Base-by-base conservation (phyloP, 2,888 invertebrate genomes). In the Serripes groenlandicus region DNA sequence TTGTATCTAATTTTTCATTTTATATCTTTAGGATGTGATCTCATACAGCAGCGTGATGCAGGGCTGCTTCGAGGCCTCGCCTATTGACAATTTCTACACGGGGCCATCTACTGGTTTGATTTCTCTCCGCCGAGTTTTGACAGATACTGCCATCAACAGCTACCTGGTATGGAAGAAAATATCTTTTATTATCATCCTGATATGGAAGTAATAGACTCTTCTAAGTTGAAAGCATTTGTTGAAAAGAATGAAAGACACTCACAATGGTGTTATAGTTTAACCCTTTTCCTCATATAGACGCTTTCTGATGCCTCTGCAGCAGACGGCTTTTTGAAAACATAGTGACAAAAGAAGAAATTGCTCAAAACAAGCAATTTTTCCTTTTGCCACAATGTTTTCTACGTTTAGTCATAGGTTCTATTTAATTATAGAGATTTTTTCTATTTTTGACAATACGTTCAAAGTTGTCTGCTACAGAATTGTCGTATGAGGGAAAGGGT, bases 81-180 rank as follows among this genome's bases (percentile, higher is more conserved):
- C 89, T 3, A 85, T 85, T 21, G 88, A 89, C 56, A 86, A 78
- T 69, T 93, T 93, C 88, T 92, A 91, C 76, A 80, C 93, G 9
- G 91, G 91, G 32, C 92, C 92, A 70, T 81, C 85, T 9, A 89
- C 90, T 18, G 93, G 93, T 5, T 82, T 90, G 15, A 91, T 92
- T 58, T 89, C 89, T 3, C 81, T 91, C 18, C 80, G 85, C 68
- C 77, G 72, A 60, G 77, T 89, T 18, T 78, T 91, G 3, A 81
- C 78, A 1, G 77, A 83, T 30, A 80, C 82, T 30, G 76, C 78
- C 23, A 75, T 78, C 11, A 80, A 86, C 32, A 78, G 73, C 26
- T 89, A 89, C 60, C 66, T 42, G 66, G 66, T 66, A 66, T 62
- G 30, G n/a, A n/a, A n/a, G n/a, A n/a, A n/a, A n/a, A n/a, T n/a